Evolutionary conservation across 30 jellyfish, hydroid and myxozoan genomes (phyloP).

Genomic region (Aurelia coerulea): DNA sequence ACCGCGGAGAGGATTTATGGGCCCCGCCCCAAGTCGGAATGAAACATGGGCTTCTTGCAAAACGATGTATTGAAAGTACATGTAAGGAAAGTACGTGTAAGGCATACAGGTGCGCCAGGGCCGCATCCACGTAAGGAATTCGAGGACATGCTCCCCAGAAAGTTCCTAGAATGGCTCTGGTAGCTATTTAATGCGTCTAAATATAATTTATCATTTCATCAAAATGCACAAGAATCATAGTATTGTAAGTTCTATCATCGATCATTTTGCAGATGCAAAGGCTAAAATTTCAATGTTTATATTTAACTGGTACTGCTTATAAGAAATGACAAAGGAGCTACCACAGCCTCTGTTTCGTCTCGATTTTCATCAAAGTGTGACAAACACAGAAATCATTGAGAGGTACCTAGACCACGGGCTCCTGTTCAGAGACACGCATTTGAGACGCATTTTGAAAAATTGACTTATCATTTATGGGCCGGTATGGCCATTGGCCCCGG

Average conservation of each 20-base stretch:
- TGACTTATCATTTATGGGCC: background rate
- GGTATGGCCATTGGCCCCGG: conserved; percentile 8
- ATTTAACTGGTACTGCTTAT: background rate
- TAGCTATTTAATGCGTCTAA: too few relatives aligned
- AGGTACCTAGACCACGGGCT: too few relatives aligned
- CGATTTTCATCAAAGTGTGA: background rate
- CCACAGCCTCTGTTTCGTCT: background rate
- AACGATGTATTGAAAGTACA: background rate
- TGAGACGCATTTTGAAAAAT: background rate
- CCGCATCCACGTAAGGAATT: background rate
- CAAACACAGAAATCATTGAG: too few relatives aligned
- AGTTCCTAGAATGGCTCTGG: too few relatives aligned
- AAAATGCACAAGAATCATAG: too few relatives aligned
- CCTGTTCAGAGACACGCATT: background rate
- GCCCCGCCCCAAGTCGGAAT: background rate
- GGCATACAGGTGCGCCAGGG: background rate
- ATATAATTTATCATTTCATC: too few relatives aligned
- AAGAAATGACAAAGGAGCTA: background rate
- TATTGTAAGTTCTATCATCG: too few relatives aligned
- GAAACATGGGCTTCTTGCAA: background rate
- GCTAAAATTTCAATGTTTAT: background rate
- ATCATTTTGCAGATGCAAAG: too few relatives aligned
- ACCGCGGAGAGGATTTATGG: background rate
- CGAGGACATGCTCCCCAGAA: background rate
- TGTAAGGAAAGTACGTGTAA: background rate